These are phyloP conservation scores for Nannoperca obscura DNA, from an alignment of 2,797 vertebrate genomes.

Conservation along the genomic window DNA sequence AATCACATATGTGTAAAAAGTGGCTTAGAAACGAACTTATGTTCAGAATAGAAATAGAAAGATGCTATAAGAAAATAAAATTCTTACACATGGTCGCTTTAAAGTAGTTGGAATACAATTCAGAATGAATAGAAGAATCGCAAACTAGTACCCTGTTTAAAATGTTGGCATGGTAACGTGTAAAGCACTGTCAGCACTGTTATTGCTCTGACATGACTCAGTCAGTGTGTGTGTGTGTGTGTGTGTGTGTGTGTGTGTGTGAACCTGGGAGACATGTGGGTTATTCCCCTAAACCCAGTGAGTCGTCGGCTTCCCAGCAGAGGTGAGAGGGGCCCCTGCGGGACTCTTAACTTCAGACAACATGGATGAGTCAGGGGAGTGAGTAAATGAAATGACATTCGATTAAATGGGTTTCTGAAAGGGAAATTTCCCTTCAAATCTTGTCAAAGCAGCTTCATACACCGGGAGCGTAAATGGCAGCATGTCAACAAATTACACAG, in stretches of 20 bases:
- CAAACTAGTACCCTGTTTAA: too few relatives aligned
- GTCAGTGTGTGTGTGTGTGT: constrained; percentile 2
- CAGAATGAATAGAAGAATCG: too few relatives aligned
- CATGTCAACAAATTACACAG: neutral
- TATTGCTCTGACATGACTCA: constrained; percentile 43
- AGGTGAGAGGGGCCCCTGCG: constrained; percentile 27
- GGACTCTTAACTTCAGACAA: neutral
- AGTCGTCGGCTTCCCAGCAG: constrained; percentile 62
- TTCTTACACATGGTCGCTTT: too few relatives aligned
- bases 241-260: constrained; percentile 3
- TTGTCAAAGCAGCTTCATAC: constrained; percentile 4
- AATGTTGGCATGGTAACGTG: too few relatives aligned
- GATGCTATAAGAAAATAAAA: too few relatives aligned
- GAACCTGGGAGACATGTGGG: constrained; percentile 26
- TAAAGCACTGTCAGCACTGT: too few relatives aligned
- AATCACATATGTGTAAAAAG: too few relatives aligned
- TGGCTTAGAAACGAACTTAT: too few relatives aligned
- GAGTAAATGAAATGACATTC: constrained; percentile 7
- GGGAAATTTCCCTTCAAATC: neutral
- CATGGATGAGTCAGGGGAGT: constrained; percentile 30
- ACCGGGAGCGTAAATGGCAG: neutral
- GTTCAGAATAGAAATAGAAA: too few relatives aligned
- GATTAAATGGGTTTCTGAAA: constrained; percentile 3
- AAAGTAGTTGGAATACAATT: too few relatives aligned
- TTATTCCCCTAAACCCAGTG: constrained; percentile 50